These are phyloP conservation scores for Pammene aurita DNA, from an alignment of 2,888 invertebrate genomes.

Conservation along the genomic window DNA sequence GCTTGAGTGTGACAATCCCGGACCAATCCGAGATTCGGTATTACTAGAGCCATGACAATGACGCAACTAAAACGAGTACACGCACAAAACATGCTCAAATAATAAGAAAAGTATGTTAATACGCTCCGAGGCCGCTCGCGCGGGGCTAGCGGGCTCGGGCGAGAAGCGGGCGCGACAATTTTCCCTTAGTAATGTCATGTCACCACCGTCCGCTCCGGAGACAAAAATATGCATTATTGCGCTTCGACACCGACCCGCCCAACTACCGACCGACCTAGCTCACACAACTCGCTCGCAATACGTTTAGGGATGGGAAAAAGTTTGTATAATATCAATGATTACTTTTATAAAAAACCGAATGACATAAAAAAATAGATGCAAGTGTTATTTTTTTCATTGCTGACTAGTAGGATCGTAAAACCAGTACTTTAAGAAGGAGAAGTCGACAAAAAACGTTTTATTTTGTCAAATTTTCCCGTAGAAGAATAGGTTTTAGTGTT, in stretches of 20 bases:
- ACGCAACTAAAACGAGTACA: constrained; percentile 56
- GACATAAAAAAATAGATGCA: too few relatives aligned
- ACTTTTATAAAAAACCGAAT: too few relatives aligned
- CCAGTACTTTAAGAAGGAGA: too few relatives aligned
- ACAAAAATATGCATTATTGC: constrained; percentile 79
- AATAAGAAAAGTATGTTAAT: constrained; percentile 62
- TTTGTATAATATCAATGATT: too few relatives aligned
- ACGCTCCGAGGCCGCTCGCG: constrained; percentile 58
- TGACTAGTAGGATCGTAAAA: too few relatives aligned
- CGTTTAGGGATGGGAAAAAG: not conserved
- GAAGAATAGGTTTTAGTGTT: too few relatives aligned
- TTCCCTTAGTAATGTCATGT: constrained; percentile 81
- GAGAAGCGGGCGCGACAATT: constrained; percentile 71
- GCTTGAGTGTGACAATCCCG: constrained; percentile 23
- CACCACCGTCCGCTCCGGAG: constrained; percentile 57
- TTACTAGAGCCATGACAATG: constrained; percentile 40
- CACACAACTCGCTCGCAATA: constrained; percentile 8
- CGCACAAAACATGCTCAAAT: constrained; percentile 66
- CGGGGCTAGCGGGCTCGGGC: constrained; percentile 60
- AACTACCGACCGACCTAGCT: constrained; percentile 30
- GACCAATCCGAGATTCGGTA: constrained; percentile 40
- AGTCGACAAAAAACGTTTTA: too few relatives aligned
- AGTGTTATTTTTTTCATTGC: too few relatives aligned
- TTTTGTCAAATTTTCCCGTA: too few relatives aligned
- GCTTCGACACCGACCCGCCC: constrained; percentile 48